Base-by-base conservation (phyloP, 30 jellyfish, hydroid and myxozoan species). In the Chrysaora quinquecirrha region DNA sequence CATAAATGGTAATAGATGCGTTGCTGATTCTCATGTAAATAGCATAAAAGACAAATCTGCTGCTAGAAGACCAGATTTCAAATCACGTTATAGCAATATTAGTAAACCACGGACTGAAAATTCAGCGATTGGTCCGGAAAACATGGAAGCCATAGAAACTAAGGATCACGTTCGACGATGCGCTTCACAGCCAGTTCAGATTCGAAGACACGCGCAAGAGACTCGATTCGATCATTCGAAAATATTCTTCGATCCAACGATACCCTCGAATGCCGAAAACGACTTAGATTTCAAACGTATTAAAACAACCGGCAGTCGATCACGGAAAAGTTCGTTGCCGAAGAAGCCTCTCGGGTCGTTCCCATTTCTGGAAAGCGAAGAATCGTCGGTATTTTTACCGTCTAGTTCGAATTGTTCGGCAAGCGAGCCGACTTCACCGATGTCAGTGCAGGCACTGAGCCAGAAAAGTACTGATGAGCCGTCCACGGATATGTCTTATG, bases 151-250 rank as follows among this genome's bases (percentile, higher is more conserved):
- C 6, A 38, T 3, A 6, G 14, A 38, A 38, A 14, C 54, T 14
- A 3, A 6, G 6, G 54, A 38, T 3, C 11, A 14, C 6, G 54
- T 38, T 38, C 54, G 14, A 3, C 6, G 54, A 14, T 3, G 54
- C 54, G 54, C 54, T 6, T 75, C 87, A 1, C 50, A 69, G 9
- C 75, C 85, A 3, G 11, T 38, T 38, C n/a, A n/a, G n/a, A 3
- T 38, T 52, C 19, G 22, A 30, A 67, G 79, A 32, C n/a, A 50
- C 23, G 29, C 90, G 0, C 65, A 77, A 80, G 48, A 48, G 0
- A 35, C 52, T 2, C 92, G 92, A 3, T 82, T 82, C 62, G 92
- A 82, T 47, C 61, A 68, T 33, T 82, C 92, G 70, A 68, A 71
- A 74, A 34, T 69, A 12, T 82, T 82, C 46, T 82, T 48, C 70